Evolutionary conservation across 2,888 invertebrate species (phyloP).

Genomic region (Diaperis boleti): DNA sequence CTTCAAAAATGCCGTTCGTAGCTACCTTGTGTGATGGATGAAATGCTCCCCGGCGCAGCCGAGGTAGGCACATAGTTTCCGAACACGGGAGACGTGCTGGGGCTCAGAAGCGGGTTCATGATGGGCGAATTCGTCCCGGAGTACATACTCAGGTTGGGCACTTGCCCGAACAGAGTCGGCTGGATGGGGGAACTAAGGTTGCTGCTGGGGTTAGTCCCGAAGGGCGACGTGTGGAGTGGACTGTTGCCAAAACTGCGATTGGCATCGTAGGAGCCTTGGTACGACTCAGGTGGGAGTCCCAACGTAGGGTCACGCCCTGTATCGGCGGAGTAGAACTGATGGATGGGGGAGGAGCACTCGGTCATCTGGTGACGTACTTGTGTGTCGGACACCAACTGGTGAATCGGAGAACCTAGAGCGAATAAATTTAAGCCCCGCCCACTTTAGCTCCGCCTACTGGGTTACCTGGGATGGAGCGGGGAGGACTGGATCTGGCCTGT

Average conservation of each 20-base stretch:
- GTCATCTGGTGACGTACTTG: conserved; percentile 58
- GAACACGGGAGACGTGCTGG: conserved; percentile 60
- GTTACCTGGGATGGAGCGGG: conserved; percentile 73
- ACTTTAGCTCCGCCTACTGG: too few species aligned
- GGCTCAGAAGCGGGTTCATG: conserved; percentile 58
- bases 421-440: too few species aligned
- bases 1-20: neutral
- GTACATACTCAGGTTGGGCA: conserved; percentile 58
- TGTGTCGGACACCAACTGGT: conserved; percentile 64
- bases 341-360: conserved; percentile 71
- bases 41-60: conserved; percentile 63
- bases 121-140: conserved; percentile 59
- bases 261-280: conserved; percentile 50
- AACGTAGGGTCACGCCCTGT: conserved; percentile 52
- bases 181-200: conserved; percentile 58
- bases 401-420: conserved; percentile 74
- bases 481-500: conserved; percentile 65
- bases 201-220: conserved; percentile 59
- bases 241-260: conserved; percentile 50
- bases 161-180: conserved; percentile 56
- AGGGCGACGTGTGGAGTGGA: conserved; percentile 56
- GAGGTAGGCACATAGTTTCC: conserved; percentile 55
- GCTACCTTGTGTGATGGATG: conserved; percentile 71
- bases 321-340: conserved; percentile 68
- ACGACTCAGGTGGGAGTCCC: conserved; percentile 53